Evolutionary conservation across 2,888 invertebrate species (phyloP), one percentile per base, ranked within the genome.

Genomic region (Copidosoma aretas): DNA sequence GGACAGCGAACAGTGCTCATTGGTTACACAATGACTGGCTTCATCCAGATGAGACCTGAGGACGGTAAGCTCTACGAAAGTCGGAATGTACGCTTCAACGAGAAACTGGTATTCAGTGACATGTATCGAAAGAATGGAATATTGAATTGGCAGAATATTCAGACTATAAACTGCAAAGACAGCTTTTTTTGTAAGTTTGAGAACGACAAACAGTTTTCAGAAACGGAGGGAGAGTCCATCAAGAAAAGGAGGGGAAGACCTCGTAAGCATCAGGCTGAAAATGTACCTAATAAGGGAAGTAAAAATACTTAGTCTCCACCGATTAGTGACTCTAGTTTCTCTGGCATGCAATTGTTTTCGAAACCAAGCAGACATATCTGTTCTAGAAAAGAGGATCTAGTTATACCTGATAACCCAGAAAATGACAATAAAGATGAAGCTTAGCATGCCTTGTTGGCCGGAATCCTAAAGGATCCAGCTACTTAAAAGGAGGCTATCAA

Each of bases 31-130:
- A 52, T 32, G 5, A 60, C 68, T n/a, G 74, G 74, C n/a, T 76
- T 73, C 58, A 39, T 72, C 2, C 56, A 74, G 10, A 68, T 73
- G 51, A 58, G 73, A 22, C 75, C 75, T 39, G 72, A 69, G 25
- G 60, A 64, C 1, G 68, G 71, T 3, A 73, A 73, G 71, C 68
- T 70, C 19, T 73, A 71, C 52, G 59, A 59, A 51, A 65, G 65
- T 15, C 53, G 60, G 15, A 24, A 60, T 41, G 52, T 59, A 1
- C n/a, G 24, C 51, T 75, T 75, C 54, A 67, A 71, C 54, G 73
- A 76, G 64, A 76, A 72, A 70, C 39, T 75, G 17, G 72, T 73
- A 22, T 77, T 73, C 62, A 73, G 73, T 43, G 70, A 76, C 41
- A 64, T 64, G 10, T 73, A 58, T 43, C 39, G 41, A 10, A 60